phyloP scores from a whole-genome alignment of 2,797 vertebrate species.

The Acropternis orthonyx region DNA sequence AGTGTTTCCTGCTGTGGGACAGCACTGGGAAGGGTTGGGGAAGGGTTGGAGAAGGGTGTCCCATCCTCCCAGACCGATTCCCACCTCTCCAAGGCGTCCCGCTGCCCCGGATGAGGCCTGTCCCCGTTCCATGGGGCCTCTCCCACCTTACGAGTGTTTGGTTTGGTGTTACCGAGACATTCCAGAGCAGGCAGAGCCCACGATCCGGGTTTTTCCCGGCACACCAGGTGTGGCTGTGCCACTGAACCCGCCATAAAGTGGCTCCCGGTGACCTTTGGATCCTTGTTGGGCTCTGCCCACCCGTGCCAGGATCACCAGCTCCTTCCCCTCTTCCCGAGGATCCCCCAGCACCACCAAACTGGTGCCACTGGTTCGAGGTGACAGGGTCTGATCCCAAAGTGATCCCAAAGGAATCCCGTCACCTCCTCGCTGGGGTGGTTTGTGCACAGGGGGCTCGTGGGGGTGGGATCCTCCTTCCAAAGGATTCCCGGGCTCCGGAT shows the following conservation, averaged over 20 bases:
- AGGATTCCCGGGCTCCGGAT: neutral
- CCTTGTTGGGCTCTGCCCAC: neutral
- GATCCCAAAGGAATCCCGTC: rapidly evolving
- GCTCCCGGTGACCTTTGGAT: neutral
- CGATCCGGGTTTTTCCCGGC: neutral
- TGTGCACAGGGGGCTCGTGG: rapidly evolving
- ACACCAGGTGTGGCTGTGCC: neutral
- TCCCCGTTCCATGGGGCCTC: rapidly evolving
- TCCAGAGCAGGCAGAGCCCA: neutral
- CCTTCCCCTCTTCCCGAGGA: no score
- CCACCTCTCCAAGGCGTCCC: neutral
- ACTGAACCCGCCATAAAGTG: rapidly evolving
- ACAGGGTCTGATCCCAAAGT: rapidly evolving
- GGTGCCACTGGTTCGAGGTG: rapidly evolving
- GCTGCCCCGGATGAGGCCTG: rapidly evolving
- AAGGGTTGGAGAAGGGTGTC: neutral
- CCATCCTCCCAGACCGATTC: rapidly evolving
- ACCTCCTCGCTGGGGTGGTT: rapidly evolving
- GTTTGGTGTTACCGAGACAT: neutral
- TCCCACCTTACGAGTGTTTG: rapidly evolving
- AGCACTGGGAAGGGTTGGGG: neutral
- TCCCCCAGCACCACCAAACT: neutral
- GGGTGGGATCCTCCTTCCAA: neutral
- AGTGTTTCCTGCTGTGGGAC: neutral
- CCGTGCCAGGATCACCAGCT: neutral